phyloP scores from a whole-genome alignment of 2,113 vertebrate genomes.

The Siphamia tubifer region DNA sequence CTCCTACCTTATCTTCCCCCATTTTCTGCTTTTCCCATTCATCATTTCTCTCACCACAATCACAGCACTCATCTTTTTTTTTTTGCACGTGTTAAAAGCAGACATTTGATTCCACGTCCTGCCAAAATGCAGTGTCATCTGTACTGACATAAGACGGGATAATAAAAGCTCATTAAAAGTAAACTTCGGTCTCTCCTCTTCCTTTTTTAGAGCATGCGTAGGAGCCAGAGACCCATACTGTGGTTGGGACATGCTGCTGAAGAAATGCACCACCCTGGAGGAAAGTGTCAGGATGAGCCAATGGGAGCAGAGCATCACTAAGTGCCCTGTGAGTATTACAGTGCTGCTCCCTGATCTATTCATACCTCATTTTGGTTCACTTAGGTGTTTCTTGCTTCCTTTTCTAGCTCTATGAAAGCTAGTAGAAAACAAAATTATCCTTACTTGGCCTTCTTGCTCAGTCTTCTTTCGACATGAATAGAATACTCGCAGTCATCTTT shows the following conservation, averaged over 20 bases:
- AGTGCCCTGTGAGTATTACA: conserved; percentile 88
- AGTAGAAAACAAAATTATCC: conserved; percentile 20
- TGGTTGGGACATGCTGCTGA: conserved; percentile 92
- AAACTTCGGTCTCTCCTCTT: not conserved
- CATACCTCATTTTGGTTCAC: not conserved
- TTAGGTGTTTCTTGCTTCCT: not conserved
- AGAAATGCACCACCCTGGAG: conserved; percentile 93
- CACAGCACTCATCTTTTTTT: not conserved
- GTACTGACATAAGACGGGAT: conserved; percentile 15
- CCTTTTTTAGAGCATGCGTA: conserved; percentile 84
- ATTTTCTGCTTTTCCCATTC: not conserved
- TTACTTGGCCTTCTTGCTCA: not conserved
- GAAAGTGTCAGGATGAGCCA: conserved; percentile 94
- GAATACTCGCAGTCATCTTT: conserved; percentile 4
- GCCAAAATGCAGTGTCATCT: not conserved
- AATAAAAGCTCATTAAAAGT: conserved; percentile 22
- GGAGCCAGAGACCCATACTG: conserved; percentile 96
- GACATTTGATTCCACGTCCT: conserved; percentile 17
- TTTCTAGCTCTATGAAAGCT: conserved; percentile 10
- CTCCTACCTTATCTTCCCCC: conserved; percentile 16
- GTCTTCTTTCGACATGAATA: conserved; percentile 8
- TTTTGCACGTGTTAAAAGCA: not conserved
- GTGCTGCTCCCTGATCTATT: not conserved
- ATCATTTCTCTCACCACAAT: no score
- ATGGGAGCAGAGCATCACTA: conserved; percentile 93